Evolutionary conservation across 2,888 invertebrate species (phyloP), one percentile per base, ranked within the genome.

Genomic region (Busseola fusca): DNA sequence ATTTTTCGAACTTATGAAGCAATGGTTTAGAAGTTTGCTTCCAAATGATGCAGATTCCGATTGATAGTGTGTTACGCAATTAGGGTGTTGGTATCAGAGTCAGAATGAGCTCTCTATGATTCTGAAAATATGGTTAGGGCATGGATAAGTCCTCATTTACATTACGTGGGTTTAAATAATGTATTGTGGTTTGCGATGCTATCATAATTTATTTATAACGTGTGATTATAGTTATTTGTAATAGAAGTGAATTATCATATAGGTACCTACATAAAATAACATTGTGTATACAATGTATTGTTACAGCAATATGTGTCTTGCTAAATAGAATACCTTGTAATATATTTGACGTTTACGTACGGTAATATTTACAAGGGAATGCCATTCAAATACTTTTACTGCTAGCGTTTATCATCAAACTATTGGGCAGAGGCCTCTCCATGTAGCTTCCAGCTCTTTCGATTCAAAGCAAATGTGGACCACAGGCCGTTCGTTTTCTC

Each of bases 271-370:
- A 66, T 45, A 52, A 52, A 65, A 62, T 18, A 62, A 50, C 25
- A 76, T n/a, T 3, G 30, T 54, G n/a, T 14, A 64, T 14, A 52
- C 62, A 59, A 64, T 40, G 64, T 70, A 70, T 75, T 71, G 48
- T 64, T 50, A 48, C 45, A 42, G 45, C 48, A 59, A 58, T 37
- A 18, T 59, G 27, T 59, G 54, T 54, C 63, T 70, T 54, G 21
- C 3, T 50, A 21, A 40, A 60, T 60, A 64, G 18, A 64, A 64
- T 71, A 34, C n/a, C 7, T 54, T 21, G 27, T 72, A n/a, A 50
- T 50, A 10, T 50, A 71, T 34, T 59, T 37, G 45, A 74, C 21
- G 5, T 50, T 45, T 54, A n/a, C 9, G 16, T 48, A 58, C n/a
- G n/a, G 27, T 30, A 50, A 69, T 18, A 52, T 25, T 34, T 62